These are phyloP conservation scores for Amphiura filiformis DNA, from an alignment of 35 echinoderm and acorn worm genomes.

Conservation along the genomic window DNA sequence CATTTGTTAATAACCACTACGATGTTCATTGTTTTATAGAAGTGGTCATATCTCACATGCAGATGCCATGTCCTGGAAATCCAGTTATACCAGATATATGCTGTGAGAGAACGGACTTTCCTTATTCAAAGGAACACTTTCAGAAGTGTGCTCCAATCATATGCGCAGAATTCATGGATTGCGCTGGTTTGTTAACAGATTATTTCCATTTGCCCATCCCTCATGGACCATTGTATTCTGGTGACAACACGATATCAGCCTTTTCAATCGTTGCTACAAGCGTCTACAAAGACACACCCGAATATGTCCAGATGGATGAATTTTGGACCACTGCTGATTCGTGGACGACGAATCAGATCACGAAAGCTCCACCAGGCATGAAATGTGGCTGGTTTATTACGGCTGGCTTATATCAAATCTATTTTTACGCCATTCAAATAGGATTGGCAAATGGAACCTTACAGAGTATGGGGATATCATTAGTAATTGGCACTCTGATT, in stretches of 20 bases:
- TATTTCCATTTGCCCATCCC: too few relatives aligned
- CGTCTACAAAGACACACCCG: neutral
- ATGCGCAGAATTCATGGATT: neutral
- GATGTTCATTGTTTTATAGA: slow-evolving; percentile 38
- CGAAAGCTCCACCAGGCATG: slow-evolving; percentile 35
- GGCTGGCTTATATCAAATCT: slow-evolving; percentile 7
- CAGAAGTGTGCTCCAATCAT: slow-evolving; percentile 15
- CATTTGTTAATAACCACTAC: slow-evolving; percentile 13
- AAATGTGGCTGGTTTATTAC: slow-evolving; percentile 50
- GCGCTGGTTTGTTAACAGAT: neutral
- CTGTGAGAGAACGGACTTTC: slow-evolving; percentile 47
- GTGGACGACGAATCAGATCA: slow-evolving; percentile 38
- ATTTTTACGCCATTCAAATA: slow-evolving; percentile 65
- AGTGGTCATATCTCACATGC: slow-evolving; percentile 17
- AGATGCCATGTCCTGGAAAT: neutral
- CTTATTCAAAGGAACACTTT: slow-evolving; percentile 45
- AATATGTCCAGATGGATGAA: slow-evolving; percentile 38
- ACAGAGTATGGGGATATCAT: slow-evolving; percentile 43
- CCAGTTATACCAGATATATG: slow-evolving; percentile 19
- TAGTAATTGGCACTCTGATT: slow-evolving; percentile 46
- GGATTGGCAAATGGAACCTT: slow-evolving; percentile 38
- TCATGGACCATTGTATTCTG: slow-evolving; percentile 4
- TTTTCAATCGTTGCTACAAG: neutral
- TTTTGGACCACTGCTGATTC: slow-evolving; percentile 52
- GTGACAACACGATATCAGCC: neutral